Percentiles rank a stretch among this genome's conserved stretches.
These are phyloP conservation scores for Solen grandis DNA, from an alignment of 1,140 invertebrate genomes.

Conservation along the genomic window DNA sequence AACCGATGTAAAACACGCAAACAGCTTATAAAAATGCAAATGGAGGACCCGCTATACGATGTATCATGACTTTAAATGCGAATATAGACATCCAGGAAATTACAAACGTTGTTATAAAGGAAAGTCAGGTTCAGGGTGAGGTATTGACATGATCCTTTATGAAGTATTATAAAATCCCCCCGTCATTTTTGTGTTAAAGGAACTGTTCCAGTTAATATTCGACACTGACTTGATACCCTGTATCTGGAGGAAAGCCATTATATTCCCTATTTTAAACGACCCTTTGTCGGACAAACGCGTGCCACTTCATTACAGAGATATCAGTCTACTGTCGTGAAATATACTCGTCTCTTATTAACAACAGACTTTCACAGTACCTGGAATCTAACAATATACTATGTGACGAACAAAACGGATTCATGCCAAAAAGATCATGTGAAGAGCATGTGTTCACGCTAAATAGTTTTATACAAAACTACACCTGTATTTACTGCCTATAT, in stretches of 20 bases:
- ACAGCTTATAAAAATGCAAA: not conserved
- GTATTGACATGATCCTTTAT: not conserved
- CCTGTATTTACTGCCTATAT: too few species aligned
- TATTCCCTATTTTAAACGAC: conserved; percentile 37
- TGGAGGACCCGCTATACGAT: not conserved
- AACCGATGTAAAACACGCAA: not conserved
- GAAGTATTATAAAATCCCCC: conserved; percentile 1
- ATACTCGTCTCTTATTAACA: conserved; percentile 23
- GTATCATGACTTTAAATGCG: not conserved
- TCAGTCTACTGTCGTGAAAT: conserved; percentile 34
- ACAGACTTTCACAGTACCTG: not conserved
- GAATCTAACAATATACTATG: not conserved
- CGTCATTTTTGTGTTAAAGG: too few species aligned
- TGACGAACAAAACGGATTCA: conserved; percentile 42
- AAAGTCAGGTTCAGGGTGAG: not conserved
- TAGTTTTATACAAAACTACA: not conserved
- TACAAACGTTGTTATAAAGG: not conserved
- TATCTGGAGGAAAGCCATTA: conserved; percentile 16
- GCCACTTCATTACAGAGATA: conserved; percentile 24
- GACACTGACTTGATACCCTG: not conserved
- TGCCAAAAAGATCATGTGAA: conserved; percentile 11
- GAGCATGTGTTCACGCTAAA: conserved; percentile 25
- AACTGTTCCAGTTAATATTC: conserved; percentile 3
- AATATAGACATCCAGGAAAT: conserved; percentile 5
- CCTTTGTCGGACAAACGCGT: too few species aligned